Base-by-base conservation (phyloP, 2,888 invertebrate genomes). In the Sericinus montela region DNA sequence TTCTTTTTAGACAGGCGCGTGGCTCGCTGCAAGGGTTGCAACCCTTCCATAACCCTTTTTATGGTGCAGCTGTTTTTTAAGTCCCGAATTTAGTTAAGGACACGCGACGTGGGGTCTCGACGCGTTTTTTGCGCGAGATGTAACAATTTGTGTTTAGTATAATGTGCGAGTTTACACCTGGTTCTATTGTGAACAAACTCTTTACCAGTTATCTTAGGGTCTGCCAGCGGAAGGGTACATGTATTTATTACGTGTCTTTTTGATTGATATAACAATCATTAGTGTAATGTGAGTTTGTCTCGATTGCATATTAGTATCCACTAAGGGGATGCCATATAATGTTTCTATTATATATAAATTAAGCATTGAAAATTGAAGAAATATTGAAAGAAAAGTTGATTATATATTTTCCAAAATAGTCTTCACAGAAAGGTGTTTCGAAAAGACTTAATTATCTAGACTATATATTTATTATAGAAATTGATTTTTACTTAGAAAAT, bases 41-140 rank as follows among this genome's bases (percentile, higher is more conserved):
- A 85, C 78, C 80, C 85, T 81, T 19, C 19, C 19, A 5, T 5
- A 19, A 19, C 19, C 19, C 19, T 19, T 19, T 19, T 19, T 19
- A 19, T 54, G 36, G 62, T 69, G 79, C 85, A 84, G 79, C 69
- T 80, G 80, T 79, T 86, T 84, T 85, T 83, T 80, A 28, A 34
- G 9, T 14, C 13, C 29, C 6, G 15, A 75, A 60, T 58, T 69
- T 66, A 72, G 78, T 72, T 48, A 56, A 52, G 48, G 73, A 63
- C 84, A 78, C 85, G 83, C 73, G 80, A 67, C 72, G 65, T 48
- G 56, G 50, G 56, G 56, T 64, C 69, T 61, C 59, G 69, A 72
- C 74, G 73, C 66, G 68, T 69, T 72, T 72, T 75, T 76, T 69
- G 66, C 55, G 50, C 15, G 16, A 25, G 11, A 25, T 15, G 15